phyloP scores from a whole-genome alignment of 1,140 invertebrate genomes.

The Metaphire vulgaris region DNA sequence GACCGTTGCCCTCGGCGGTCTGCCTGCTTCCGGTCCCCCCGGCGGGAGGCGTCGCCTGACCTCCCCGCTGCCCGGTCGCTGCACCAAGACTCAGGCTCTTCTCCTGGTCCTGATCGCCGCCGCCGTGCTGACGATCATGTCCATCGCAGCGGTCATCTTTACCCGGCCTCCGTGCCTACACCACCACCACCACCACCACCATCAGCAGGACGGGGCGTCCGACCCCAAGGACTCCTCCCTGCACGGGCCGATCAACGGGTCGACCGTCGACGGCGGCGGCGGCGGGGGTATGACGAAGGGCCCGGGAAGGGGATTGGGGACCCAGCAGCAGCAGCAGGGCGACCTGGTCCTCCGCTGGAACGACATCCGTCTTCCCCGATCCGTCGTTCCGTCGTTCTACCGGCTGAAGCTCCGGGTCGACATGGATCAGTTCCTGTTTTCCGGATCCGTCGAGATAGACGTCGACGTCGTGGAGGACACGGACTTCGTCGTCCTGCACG shows the following conservation, averaged over 20 bases:
- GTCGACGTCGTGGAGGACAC: constrained; percentile 30
- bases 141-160: neutral
- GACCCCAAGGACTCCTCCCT: neutral
- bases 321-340: too few species aligned
- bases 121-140: neutral
- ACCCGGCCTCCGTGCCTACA: neutral
- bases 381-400: constrained; percentile 35
- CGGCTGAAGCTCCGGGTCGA: constrained; percentile 34
- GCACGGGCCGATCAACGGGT: too few species aligned
- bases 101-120: neutral
- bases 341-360: constrained; percentile 22
- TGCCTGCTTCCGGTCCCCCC: neutral
- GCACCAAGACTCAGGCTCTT: neutral
- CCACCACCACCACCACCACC: neutral
- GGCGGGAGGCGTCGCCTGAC: neutral
- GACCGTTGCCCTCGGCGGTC: too few species aligned
- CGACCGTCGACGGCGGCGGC: neutral
- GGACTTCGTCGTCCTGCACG: constrained; percentile 36
- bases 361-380: constrained; percentile 34
- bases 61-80: neutral
- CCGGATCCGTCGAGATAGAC: constrained; percentile 34
- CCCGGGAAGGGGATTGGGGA: too few species aligned
- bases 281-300: too few species aligned
- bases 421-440: constrained; percentile 33
- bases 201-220: neutral